Evolutionary conservation across 1,140 invertebrate genomes (phyloP).

Genomic region (Physella acuta): DNA sequence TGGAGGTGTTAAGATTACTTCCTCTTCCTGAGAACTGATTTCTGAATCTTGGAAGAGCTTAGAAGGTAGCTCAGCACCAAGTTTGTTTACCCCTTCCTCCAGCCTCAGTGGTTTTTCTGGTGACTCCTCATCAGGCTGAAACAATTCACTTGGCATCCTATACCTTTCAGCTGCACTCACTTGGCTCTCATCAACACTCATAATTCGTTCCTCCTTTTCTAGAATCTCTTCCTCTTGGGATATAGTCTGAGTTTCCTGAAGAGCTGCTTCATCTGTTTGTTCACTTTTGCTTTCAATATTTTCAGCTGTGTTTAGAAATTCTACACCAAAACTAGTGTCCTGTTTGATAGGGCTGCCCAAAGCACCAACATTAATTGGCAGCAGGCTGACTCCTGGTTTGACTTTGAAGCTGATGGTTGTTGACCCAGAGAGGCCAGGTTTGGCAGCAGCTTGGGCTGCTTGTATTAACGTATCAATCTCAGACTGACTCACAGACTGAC

Average conservation of each 20-base stretch:
- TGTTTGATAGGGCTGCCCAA: not conserved
- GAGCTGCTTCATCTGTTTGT: not conserved
- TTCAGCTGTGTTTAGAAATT: not conserved
- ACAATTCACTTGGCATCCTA: constrained; percentile 24
- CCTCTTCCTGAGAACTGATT: not conserved
- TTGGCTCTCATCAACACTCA: constrained; percentile 16
- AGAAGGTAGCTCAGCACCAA: constrained; percentile 9
- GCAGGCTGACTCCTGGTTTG: not conserved
- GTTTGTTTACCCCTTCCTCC: not conserved
- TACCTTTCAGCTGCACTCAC: constrained; percentile 26
- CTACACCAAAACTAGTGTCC: not conserved
- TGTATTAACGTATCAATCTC: constrained; percentile 22
- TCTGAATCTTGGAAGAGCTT: constrained; percentile 22
- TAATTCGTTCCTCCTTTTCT: not conserved
- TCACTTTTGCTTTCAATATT: not conserved
- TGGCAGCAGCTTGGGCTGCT: constrained; percentile 16
- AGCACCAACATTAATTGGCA: not conserved
- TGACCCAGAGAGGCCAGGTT: not conserved
- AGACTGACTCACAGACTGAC: not conserved
- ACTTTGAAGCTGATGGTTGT: not conserved
- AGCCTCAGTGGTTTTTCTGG: constrained; percentile 12
- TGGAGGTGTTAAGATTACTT: not conserved
- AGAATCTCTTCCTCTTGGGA: not conserved
- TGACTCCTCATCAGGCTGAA: constrained; percentile 25
- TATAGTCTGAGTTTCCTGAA: not conserved